These are phyloP conservation scores for Sapayoa aenigma DNA, from an alignment of 2,113 vertebrate genomes.

Conservation along the genomic window DNA sequence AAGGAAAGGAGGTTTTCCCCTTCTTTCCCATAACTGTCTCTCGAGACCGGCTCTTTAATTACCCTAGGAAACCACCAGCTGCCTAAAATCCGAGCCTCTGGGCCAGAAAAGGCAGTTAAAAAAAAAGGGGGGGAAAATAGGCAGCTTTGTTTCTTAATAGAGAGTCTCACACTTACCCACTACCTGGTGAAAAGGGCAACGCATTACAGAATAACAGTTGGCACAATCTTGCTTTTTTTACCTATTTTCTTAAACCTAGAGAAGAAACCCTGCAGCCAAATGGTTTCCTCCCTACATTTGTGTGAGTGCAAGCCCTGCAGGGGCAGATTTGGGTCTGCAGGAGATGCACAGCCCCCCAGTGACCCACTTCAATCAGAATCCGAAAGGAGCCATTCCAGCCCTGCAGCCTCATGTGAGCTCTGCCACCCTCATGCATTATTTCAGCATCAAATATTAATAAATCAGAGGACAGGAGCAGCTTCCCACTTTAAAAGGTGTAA, in stretches of 20 bases:
- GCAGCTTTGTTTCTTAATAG: neutral
- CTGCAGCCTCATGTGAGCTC: neutral
- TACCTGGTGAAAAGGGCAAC: neutral
- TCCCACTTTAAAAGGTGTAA: slow-evolving; percentile 41
- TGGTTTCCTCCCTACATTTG: neutral
- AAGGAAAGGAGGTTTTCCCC: neutral
- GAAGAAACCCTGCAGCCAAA: too few relatives aligned
- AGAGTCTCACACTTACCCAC: neutral
- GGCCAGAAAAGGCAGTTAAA: neutral
- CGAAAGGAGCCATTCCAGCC: neutral
- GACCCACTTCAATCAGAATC: slow-evolving; percentile 22
- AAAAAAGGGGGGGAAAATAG: too few relatives aligned
- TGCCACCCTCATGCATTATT: slow-evolving; percentile 32
- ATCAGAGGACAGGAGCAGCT: neutral
- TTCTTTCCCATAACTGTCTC: neutral
- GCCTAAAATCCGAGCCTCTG: neutral
- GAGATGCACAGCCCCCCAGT: neutral
- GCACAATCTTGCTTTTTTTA: neutral
- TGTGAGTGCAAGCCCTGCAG: neutral
- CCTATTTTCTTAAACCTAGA: neutral
- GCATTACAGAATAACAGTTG: neutral
- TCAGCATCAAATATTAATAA: slow-evolving; percentile 59
- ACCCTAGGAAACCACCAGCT: neutral
- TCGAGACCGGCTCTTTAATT: neutral
- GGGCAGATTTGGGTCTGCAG: neutral